Evolutionary conservation across 2,888 invertebrate genomes (phyloP).

Genomic region (Gisinianus flammeolus): DNA sequence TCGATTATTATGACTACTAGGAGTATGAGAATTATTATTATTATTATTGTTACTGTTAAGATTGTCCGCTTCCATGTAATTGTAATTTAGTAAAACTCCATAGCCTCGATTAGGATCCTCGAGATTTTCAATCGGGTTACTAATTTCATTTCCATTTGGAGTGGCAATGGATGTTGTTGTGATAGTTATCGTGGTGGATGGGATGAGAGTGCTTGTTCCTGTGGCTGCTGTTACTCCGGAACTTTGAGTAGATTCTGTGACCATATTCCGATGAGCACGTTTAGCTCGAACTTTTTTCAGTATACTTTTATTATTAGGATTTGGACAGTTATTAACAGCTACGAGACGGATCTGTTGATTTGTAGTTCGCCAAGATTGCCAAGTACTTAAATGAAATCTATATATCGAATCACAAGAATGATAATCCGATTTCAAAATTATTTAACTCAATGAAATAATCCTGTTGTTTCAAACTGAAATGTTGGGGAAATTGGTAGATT

Average conservation of each 20-base stretch:
- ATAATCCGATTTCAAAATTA: background rate
- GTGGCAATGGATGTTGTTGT: background rate
- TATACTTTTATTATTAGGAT: background rate
- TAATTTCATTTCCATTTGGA: background rate
- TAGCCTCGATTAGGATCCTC: background rate
- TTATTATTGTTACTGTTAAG: background rate
- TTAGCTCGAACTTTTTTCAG: background rate
- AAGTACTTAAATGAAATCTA: slow-evolving; percentile 54
- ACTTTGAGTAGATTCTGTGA: too few species aligned
- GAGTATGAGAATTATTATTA: background rate
- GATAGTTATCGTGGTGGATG: background rate
- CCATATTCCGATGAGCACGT: too few species aligned
- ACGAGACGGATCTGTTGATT: slow-evolving; percentile 48
- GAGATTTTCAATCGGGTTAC: background rate
- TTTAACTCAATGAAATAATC: slow-evolving; percentile 3
- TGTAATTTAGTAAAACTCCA: background rate
- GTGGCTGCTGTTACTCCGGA: background rate
- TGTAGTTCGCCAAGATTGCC: slow-evolving; percentile 52
- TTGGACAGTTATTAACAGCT: slow-evolving; percentile 12
- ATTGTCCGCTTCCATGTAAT: background rate
- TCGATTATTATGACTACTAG: background rate
- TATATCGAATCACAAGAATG: too few species aligned
- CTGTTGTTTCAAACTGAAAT: background rate
- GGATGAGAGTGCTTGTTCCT: background rate
- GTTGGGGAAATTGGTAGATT: background rate